These are phyloP conservation scores for Alfaro cultratus DNA, from an alignment of 2,797 vertebrate species.

Conservation along the genomic window DNA sequence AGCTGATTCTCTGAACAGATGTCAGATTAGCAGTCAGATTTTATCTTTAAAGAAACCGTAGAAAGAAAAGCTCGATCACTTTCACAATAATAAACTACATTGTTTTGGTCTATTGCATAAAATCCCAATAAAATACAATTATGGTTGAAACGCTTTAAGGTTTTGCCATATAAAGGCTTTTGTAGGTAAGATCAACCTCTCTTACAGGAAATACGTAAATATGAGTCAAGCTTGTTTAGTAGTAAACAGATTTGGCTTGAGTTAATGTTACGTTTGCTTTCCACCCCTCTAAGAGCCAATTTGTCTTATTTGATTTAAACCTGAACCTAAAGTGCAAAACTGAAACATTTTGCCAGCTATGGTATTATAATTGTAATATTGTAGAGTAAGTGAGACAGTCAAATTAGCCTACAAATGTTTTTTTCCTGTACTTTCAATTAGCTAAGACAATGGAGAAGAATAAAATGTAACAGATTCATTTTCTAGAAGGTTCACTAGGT, in stretches of 20 bases:
- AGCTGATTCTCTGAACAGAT: neutral
- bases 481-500: conserved; percentile 8
- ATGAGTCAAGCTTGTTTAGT: conserved; percentile 42
- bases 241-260: neutral
- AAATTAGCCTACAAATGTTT: conserved; percentile 7
- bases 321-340: conserved; percentile 34
- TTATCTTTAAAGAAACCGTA: neutral
- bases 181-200: conserved; percentile 3
- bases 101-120: neutral
- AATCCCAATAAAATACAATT: neutral
- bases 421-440: neutral
- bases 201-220: conserved; percentile 10
- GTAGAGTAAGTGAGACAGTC: conserved; percentile 25
- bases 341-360: conserved; percentile 27
- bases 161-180: neutral
- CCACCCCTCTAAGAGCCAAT: conserved; percentile 6
- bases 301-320: conserved; percentile 15
- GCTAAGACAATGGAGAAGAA: neutral
- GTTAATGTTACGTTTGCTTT: conserved; percentile 23
- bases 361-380: conserved; percentile 6
- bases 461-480: neutral
- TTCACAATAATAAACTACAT: neutral
- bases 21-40: neutral
- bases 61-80: neutral
- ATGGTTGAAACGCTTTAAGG: neutral